Evolutionary conservation across 2,797 vertebrate species (phyloP).

Genomic region (Harpagifer antarcticus): DNA sequence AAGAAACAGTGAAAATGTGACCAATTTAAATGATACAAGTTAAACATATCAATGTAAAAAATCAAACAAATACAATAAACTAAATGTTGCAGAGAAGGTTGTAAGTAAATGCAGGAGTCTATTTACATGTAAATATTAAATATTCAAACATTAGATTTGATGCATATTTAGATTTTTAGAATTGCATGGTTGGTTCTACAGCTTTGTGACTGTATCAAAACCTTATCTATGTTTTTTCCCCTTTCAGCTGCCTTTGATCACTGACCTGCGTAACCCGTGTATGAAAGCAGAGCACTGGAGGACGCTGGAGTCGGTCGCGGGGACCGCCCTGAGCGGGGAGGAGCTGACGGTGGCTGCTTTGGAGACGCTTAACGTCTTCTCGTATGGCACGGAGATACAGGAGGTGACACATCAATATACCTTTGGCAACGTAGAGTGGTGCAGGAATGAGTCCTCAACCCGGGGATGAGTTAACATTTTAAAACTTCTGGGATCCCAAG

Average conservation of each 20-base stretch:
- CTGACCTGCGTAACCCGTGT: slow-evolving; percentile 86
- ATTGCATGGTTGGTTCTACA: neutral
- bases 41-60: neutral
- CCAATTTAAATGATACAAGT: no score
- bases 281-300: slow-evolving; percentile 87
- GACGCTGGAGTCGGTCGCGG: slow-evolving; percentile 80
- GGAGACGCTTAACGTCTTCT: slow-evolving; percentile 82
- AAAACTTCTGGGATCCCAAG: no score
- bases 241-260: slow-evolving; percentile 86
- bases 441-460: no score
- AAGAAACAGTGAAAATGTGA: neutral
- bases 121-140: no score
- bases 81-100: no score
- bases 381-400: slow-evolving; percentile 83
- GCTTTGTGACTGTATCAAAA: neutral
- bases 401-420: slow-evolving; percentile 71
- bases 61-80: neutral
- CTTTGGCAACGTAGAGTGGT: neutral
- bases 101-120: no score
- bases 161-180: no score
- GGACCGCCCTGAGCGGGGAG: slow-evolving; percentile 72
- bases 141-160: no score
- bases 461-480: no score
- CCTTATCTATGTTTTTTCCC: slow-evolving; percentile 24
- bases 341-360: slow-evolving; percentile 82